A percentile compares a stretch with the other conserved stretches of the same genome.
phyloP scores from a whole-genome alignment of 2,797 vertebrate genomes.

The Leuciscus waleckii region DNA sequence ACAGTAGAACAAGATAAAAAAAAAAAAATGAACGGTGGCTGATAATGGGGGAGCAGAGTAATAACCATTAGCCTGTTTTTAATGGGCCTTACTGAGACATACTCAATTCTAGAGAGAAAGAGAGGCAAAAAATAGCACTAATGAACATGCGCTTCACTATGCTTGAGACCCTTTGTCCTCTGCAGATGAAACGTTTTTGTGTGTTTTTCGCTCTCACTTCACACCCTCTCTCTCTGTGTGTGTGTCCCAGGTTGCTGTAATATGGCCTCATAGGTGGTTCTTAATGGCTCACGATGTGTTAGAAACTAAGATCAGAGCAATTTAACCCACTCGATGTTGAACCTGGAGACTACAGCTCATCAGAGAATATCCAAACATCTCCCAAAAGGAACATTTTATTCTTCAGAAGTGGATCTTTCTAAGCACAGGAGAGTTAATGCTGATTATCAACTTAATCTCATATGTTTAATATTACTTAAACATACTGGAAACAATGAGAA shows the following conservation, averaged over 20 bases:
- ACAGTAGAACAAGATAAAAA: constrained; percentile 54
- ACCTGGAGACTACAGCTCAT: constrained; percentile 26
- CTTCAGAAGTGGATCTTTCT: neutral
- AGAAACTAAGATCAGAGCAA: constrained; percentile 38
- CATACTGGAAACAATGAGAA: neutral
- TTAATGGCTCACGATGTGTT: constrained; percentile 42
- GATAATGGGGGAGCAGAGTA: constrained; percentile 45
- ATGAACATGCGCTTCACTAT: constrained; percentile 42
- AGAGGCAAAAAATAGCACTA: constrained; percentile 23
- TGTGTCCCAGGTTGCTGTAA: constrained; percentile 19
- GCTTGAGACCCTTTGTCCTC: constrained; percentile 44
- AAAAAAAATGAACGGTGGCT: constrained; percentile 39
- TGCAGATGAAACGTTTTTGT: constrained; percentile 38
- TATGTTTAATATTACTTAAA: neutral
- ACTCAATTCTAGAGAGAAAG: constrained; percentile 24
- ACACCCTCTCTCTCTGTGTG: constrained; percentile 1
- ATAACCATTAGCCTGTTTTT: constrained; percentile 55
- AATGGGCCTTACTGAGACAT: constrained; percentile 50
- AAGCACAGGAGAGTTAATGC: neutral
- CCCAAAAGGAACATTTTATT: constrained; percentile 26
- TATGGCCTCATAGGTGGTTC: constrained; percentile 33
- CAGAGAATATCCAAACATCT: constrained; percentile 32
- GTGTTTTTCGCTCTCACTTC: constrained; percentile 36
- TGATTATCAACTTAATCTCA: neutral
- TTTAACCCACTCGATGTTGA: constrained; percentile 43